phyloP scores from a whole-genome alignment of 2,888 invertebrate genomes.

The Chymomyza fuscimana region DNA sequence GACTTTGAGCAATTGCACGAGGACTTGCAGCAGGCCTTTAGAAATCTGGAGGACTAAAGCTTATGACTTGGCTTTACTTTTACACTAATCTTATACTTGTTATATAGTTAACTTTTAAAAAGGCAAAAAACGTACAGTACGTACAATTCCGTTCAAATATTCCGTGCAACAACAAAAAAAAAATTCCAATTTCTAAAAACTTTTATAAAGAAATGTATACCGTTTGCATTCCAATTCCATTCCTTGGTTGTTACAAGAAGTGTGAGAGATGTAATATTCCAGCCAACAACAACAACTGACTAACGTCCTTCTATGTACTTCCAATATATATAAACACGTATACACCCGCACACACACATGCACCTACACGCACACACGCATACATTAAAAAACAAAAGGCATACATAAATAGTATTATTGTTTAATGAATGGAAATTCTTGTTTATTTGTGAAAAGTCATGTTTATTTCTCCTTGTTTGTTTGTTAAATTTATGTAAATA shows the following conservation, averaged over 20 bases:
- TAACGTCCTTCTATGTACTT: conserved; percentile 73
- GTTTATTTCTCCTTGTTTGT: conserved; percentile 70
- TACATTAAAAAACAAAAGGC: conserved; percentile 65
- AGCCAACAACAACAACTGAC: conserved; percentile 59
- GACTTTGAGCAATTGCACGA: conserved; percentile 98
- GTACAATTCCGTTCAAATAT: conserved; percentile 56
- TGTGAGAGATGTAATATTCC: conserved; percentile 65
- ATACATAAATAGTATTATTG: conserved; percentile 72
- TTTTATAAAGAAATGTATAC: conserved; percentile 19
- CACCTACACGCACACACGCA: conserved; percentile 29
- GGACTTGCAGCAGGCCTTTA: conserved; percentile 97
- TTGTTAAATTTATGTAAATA: conserved; percentile 75
- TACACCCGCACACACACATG: conserved; percentile 32
- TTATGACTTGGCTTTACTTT: conserved; percentile 61
- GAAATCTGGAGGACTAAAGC: conserved; percentile 97
- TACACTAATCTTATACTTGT: conserved; percentile 75
- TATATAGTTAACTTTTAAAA: conserved; percentile 72
- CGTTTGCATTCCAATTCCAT: conserved; percentile 53
- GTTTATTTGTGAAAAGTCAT: conserved; percentile 75
- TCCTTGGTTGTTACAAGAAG: conserved; percentile 9
- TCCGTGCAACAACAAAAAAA: conserved; percentile 53
- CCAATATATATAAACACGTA: conserved; percentile 27
- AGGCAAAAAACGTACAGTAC: conserved; percentile 40
- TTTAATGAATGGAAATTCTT: conserved; percentile 75
- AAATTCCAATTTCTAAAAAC: conserved; percentile 46